Base-by-base conservation (phyloP, 2,113 vertebrate species). In the Glaucidium brasilianum region DNA sequence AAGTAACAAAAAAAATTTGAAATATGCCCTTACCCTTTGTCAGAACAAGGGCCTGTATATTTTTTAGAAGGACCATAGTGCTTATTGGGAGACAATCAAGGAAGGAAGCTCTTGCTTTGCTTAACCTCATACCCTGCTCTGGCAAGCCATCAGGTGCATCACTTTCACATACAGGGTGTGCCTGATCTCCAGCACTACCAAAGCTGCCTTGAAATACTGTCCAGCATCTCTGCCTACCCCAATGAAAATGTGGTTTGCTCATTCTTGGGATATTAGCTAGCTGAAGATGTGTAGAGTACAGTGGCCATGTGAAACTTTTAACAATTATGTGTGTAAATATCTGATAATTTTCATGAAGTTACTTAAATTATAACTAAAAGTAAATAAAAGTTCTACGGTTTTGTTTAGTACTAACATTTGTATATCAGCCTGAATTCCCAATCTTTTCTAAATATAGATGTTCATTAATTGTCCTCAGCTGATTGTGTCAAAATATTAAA, bases 81-180 rank as follows among this genome's bases (percentile, higher is more conserved):
- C 66, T 75, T 73, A 14, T 15, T 55, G 55, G 5, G 55, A 80
- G n/a, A 35, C 20, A 75, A 23, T 0, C 0, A 5, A 53, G 45
- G 23, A 72, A 76, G 8, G 12, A 7, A 55, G 19, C 50, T 77
- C 27, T 73, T 11, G 39, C 18, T 41, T 11, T 67, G 25, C 43
- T 1, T 1, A 56, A 47, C 23, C 9, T 37, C 0, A 0, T 62
- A 1, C 12, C 12, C 20, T 74, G 27, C 59, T 55, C 55, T 62
- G 60, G 8, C 11, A 62, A 1, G 1, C 41, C 27, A 10, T 45
- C 53, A 50, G 17, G 13, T 72, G 23, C 2, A 2, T 29, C 1
- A 0, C 4, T 63, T 0, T 60, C 21, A 21, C 6, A 3, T 23
- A 34, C 16, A 67, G 41, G 60, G 17, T 3, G 8, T 62, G 30